These are phyloP conservation scores for Eupithecia subumbrata DNA, from an alignment of 2,888 invertebrate genomes.

Conservation along the genomic window DNA sequence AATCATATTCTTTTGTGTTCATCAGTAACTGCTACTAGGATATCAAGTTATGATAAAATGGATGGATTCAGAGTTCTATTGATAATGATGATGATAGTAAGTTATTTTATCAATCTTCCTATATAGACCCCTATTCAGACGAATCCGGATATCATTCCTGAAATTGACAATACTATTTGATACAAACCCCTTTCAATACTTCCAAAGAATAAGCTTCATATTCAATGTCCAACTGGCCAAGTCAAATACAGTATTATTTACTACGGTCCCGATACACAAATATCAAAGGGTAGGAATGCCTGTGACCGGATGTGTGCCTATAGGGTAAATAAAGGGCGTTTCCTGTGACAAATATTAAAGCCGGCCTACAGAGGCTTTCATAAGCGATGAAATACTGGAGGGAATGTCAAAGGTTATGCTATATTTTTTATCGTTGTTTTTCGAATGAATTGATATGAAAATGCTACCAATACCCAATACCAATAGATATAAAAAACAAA, in stretches of 20 bases:
- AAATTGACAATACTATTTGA: slow-evolving; percentile 25
- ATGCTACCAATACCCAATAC: no score
- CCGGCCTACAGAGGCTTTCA: slow-evolving; percentile 47
- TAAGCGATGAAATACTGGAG: slow-evolving; percentile 45
- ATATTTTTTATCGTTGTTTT: not conserved
- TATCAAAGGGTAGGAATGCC: slow-evolving; percentile 66
- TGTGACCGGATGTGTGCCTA: slow-evolving; percentile 67
- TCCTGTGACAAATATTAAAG: slow-evolving; percentile 73
- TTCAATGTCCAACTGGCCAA: slow-evolving; percentile 37
- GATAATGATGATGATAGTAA: not conserved
- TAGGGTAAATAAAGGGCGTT: slow-evolving; percentile 72
- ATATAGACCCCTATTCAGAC: not conserved
- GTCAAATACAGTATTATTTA: slow-evolving; percentile 65
- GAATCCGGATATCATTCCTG: slow-evolving; percentile 12
- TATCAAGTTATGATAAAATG: not conserved
- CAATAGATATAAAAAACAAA: not conserved
- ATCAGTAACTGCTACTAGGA: not conserved
- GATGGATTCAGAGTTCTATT: not conserved
- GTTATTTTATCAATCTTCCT: not conserved
- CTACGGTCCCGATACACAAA: slow-evolving; percentile 62
- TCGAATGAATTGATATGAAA: not conserved
- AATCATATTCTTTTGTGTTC: no score
- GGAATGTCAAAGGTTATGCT: slow-evolving; percentile 34
- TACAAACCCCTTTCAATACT: slow-evolving; percentile 28
- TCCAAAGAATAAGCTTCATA: slow-evolving; percentile 31